phyloP scores from a whole-genome alignment of 2,888 invertebrate species.

The Himalopsyche kuldschensis region DNA sequence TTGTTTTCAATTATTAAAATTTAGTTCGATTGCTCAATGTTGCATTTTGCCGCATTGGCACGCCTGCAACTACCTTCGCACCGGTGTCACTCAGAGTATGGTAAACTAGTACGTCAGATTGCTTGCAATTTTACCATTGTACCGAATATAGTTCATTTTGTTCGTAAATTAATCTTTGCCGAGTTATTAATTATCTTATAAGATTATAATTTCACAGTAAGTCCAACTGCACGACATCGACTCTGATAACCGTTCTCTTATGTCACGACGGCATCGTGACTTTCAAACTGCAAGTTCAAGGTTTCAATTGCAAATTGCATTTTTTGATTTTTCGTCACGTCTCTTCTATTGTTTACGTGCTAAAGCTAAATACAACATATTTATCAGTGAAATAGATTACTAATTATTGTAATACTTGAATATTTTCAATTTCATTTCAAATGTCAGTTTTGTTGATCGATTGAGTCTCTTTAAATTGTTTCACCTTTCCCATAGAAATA shows the following conservation, averaged over 20 bases:
- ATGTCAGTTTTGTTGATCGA: neutral
- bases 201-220: neutral
- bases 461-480: neutral
- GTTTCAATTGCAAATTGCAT: conserved; percentile 4
- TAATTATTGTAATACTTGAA: too few relatives aligned
- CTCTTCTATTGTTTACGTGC: neutral
- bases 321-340: neutral
- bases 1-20: neutral
- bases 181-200: neutral
- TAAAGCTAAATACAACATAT: neutral
- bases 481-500: neutral
- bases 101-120: neutral
- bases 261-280: conserved; percentile 3
- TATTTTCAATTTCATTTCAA: too few relatives aligned
- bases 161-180: neutral
- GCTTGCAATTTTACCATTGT: neutral
- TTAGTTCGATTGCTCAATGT: neutral
- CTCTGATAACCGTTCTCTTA: neutral
- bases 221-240: neutral
- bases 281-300: conserved; percentile 22
- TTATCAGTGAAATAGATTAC: neutral
- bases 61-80: conserved; percentile 21
- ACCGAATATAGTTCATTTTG: neutral
- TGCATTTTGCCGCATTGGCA: conserved; percentile 22
- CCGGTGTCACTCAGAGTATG: conserved; percentile 9